These are phyloP conservation scores for Melipona quadrifasciata DNA, from an alignment of 1,140 invertebrate species.

Conservation along the genomic window DNA sequence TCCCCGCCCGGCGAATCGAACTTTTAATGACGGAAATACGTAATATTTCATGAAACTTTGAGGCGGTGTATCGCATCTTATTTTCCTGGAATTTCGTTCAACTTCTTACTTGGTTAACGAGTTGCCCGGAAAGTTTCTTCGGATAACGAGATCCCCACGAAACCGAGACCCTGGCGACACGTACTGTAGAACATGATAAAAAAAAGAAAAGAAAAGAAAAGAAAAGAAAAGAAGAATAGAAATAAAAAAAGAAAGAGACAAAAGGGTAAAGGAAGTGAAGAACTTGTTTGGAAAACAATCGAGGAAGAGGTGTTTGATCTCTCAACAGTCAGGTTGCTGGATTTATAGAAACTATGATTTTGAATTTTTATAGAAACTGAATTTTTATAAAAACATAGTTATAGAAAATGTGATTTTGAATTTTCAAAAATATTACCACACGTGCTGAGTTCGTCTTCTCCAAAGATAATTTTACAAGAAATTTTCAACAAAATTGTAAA, in stretches of 20 bases:
- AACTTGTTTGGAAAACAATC: background rate
- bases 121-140: constrained; percentile 12
- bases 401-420: too few relatives aligned
- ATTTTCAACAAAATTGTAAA: too few relatives aligned
- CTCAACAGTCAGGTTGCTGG: background rate
- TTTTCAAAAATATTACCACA: too few relatives aligned
- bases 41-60: constrained; percentile 19
- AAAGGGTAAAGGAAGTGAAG: background rate
- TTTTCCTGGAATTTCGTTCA: constrained; percentile 31
- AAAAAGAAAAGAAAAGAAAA: background rate
- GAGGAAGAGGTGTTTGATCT: background rate
- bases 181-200: too few relatives aligned
- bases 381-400: too few relatives aligned
- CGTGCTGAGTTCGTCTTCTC: too few relatives aligned
- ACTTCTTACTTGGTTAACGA: constrained; percentile 24
- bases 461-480: too few relatives aligned
- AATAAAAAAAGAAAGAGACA: background rate
- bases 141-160: constrained; percentile 22
- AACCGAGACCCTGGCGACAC: background rate
- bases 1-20: background rate
- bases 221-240: background rate
- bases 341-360: background rate
- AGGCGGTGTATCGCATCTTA: constrained; percentile 27
- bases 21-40: constrained; percentile 34
- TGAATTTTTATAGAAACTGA: too few relatives aligned